These are phyloP conservation scores for Hucho hucho DNA, from an alignment of 2,113 vertebrate species.

Conservation along the genomic window DNA sequence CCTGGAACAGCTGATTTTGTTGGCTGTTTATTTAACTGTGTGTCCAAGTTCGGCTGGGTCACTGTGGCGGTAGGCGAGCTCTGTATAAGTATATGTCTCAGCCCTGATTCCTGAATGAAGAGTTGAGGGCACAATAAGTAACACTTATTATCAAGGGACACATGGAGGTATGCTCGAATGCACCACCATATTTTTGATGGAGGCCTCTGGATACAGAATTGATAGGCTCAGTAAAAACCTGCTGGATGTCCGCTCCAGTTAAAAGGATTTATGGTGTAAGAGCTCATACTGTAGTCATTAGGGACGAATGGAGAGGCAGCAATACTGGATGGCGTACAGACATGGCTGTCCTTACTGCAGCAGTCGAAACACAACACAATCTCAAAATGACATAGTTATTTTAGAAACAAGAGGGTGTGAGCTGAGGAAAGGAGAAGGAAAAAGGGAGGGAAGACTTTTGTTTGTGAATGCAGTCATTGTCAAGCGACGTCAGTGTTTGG, in stretches of 20 bases:
- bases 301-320: background rate
- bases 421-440: background rate
- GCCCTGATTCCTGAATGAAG: conserved; percentile 16
- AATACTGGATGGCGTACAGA: background rate
- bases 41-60: background rate
- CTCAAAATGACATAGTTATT: background rate
- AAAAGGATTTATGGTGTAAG: conserved; percentile 18
- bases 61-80: background rate
- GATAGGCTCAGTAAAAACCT: conserved; percentile 35
- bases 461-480: background rate
- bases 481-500: background rate
- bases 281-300: conserved; percentile 5
- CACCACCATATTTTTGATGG: conserved; percentile 30
- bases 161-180: conserved; percentile 32
- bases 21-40: background rate
- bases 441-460: background rate
- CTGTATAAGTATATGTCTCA: background rate
- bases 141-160: conserved; percentile 41
- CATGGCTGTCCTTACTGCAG: background rate
- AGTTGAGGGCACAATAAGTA: conserved; percentile 21
- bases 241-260: conserved; percentile 32
- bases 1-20: background rate
- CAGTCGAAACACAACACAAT: background rate
- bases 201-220: conserved; percentile 32
- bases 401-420: background rate